Evolutionary conservation across 1,140 invertebrate species (phyloP).

Genomic region (Psix sp.): DNA sequence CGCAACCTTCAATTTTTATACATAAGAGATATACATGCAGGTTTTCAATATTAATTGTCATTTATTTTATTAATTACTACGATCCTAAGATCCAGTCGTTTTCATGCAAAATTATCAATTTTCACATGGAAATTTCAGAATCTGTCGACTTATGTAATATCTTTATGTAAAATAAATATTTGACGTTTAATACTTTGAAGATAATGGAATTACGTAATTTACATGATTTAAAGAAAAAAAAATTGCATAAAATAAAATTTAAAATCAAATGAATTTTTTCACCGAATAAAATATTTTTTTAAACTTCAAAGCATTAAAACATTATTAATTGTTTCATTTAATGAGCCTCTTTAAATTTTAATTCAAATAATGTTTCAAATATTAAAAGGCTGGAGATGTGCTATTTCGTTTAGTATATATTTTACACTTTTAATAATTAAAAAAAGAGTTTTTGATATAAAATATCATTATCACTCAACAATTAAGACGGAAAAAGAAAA

Average conservation of each 20-base stretch:
- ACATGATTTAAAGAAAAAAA: not conserved
- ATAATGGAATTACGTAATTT: not conserved
- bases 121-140: conserved; percentile 3
- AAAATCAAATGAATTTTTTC: not conserved
- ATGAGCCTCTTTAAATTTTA: conserved; percentile 9
- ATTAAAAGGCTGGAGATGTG: no score
- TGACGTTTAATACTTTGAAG: conserved; percentile 25
- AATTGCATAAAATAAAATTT: not conserved
- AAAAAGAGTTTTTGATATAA: no score
- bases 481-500: no score
- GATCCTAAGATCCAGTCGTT: conserved; percentile 29
- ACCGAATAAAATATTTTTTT: not conserved
- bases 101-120: conserved; percentile 8
- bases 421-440: no score
- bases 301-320: conserved; percentile 26
- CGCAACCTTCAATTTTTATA: conserved; percentile 13
- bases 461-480: no score
- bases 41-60: not conserved
- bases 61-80: not conserved
- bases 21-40: not conserved
- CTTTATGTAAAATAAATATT: conserved; percentile 8
- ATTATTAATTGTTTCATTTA: conserved; percentile 24
- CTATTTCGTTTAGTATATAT: no score
- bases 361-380: no score
- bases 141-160: conserved; percentile 24